Evolutionary conservation across 2,113 vertebrate genomes (phyloP).

Genomic region (Ceyx cyanopectus): DNA sequence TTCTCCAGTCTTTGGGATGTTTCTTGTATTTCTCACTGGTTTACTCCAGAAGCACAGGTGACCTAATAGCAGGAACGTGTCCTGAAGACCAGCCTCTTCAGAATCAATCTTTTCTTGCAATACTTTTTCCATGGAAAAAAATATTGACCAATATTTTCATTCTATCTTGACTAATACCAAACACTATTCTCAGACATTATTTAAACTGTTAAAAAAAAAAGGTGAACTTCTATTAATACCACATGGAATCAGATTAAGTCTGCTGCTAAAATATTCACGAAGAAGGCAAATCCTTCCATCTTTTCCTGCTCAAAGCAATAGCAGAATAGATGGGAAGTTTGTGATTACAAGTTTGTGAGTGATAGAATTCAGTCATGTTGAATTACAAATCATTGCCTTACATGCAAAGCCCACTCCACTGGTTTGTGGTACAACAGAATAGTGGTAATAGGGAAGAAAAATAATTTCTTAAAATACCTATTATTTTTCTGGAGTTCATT

Average conservation of each 20-base stretch:
- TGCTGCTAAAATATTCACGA: not conserved
- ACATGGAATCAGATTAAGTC: constrained; percentile 18
- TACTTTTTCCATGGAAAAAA: not conserved
- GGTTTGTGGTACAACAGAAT: not conserved
- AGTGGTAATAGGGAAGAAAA: not conserved
- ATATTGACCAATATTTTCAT: not conserved
- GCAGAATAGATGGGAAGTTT: not conserved
- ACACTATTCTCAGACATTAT: not conserved
- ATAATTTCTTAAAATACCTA: not conserved
- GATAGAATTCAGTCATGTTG: constrained; percentile 3
- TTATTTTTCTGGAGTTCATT: not conserved
- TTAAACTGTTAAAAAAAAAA: not conserved
- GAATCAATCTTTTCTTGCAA: not conserved
- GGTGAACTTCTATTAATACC: constrained; percentile 2
- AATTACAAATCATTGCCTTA: not conserved
- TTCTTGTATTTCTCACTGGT: not conserved
- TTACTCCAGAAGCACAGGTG: not conserved
- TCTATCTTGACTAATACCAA: not conserved
- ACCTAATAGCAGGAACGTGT: not conserved
- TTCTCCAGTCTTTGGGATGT: not conserved
- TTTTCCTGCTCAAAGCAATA: not conserved
- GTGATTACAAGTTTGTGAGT: not conserved
- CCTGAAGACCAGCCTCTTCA: not conserved
- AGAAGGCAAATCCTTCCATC: not conserved
- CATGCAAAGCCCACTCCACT: not conserved